A percentile compares a stretch with the other conserved stretches of the same genome.
Evolutionary conservation across 2,113 vertebrate genomes (phyloP).

Genomic region (Spea multiplicata): DNA sequence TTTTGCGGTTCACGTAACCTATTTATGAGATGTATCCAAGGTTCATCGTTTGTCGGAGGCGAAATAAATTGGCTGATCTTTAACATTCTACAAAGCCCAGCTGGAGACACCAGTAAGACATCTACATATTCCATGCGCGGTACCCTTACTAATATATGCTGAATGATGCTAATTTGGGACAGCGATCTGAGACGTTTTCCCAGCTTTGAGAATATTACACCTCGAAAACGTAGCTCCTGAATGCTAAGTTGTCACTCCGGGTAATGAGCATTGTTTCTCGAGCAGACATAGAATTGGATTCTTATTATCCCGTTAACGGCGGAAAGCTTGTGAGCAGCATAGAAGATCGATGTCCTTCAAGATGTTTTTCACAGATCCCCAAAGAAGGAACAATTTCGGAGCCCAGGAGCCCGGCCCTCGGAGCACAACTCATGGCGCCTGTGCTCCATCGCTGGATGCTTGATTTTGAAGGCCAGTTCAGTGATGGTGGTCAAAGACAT

Average conservation of each 20-base stretch:
- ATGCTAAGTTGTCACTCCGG: neutral
- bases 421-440: too few species aligned
- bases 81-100: neutral
- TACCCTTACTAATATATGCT: neutral
- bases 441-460: too few species aligned
- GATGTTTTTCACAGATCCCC: neutral
- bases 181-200: constrained; percentile 10
- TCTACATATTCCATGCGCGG: neutral
- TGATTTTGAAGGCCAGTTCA: too few species aligned
- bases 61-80: constrained; percentile 9
- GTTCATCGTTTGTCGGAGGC: neutral
- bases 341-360: neutral
- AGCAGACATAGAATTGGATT: accelerated
- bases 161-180: neutral
- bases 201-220: neutral
- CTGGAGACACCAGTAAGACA: too few species aligned
- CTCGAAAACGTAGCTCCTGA: neutral
- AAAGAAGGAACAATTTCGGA: neutral
- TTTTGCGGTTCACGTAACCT: neutral
- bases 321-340: neutral
- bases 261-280: neutral
- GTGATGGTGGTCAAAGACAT: too few species aligned
- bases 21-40: neutral
- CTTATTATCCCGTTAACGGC: neutral
- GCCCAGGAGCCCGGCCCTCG: neutral